Evolutionary conservation across 2,888 invertebrate species (phyloP).

Genomic region (Bombyx huttoni): DNA sequence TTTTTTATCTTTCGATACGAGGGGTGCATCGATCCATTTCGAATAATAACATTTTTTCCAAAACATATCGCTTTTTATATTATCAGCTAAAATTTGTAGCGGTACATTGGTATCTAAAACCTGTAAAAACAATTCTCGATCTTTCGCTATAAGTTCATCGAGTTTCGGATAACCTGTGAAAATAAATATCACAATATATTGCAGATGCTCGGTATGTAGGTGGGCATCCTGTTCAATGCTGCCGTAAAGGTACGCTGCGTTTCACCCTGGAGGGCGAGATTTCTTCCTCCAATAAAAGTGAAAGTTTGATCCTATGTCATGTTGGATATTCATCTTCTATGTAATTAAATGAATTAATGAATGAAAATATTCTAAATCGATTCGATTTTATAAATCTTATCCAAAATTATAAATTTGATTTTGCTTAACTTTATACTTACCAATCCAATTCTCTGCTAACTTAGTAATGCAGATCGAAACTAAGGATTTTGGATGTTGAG

Average conservation of each 20-base stretch:
- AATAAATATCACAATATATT: conserved; percentile 1
- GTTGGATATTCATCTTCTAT: too few species aligned
- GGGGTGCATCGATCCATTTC: conserved; percentile 41
- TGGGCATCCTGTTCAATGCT: too few species aligned
- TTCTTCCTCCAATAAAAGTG: too few species aligned
- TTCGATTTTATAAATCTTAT: neutral
- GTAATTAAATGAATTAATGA: too few species aligned
- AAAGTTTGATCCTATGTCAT: too few species aligned
- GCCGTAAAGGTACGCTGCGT: too few species aligned
- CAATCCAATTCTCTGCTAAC: conserved; percentile 57
- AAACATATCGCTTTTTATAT: conserved; percentile 59
- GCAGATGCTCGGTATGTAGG: neutral
- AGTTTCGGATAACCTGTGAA: conserved; percentile 42
- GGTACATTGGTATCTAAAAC: conserved; percentile 48
- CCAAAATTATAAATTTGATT: neutral
- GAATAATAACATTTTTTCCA: conserved; percentile 58
- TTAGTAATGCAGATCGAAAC: conserved; percentile 57
- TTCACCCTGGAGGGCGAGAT: too few species aligned
- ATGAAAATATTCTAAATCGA: too few species aligned
- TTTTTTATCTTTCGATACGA: conserved; percentile 28
- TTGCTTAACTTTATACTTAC: conserved; percentile 18
- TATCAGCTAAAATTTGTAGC: conserved; percentile 53
- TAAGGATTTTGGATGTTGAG: conserved; percentile 54
- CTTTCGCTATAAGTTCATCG: conserved; percentile 45
- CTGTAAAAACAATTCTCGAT: conserved; percentile 53